A percentile compares a stretch with the other conserved stretches of the same genome.
These are phyloP conservation scores for Lamprologus ornatipinnis DNA, from an alignment of 2,113 vertebrate species.

Conservation along the genomic window DNA sequence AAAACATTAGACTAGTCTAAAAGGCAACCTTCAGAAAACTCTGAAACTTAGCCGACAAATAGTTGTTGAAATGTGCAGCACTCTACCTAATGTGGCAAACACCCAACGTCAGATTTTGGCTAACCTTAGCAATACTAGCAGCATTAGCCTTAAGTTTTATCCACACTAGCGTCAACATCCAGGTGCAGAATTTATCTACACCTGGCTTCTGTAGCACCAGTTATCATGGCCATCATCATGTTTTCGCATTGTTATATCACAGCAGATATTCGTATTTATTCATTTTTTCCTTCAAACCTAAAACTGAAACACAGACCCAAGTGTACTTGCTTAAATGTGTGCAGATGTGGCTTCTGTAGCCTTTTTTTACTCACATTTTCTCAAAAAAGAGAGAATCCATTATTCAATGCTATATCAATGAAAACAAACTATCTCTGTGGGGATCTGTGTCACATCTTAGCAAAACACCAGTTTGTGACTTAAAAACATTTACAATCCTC, in stretches of 20 bases:
- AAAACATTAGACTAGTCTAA: not conserved
- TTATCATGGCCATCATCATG: not conserved
- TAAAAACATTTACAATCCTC: not conserved
- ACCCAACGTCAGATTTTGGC: not conserved
- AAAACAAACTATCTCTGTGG: not conserved
- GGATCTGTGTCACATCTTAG: not conserved
- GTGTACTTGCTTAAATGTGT: not conserved
- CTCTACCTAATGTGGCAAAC: not conserved
- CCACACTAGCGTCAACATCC: not conserved
- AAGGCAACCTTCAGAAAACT: not conserved
- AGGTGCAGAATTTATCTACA: not conserved
- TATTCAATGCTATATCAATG: not conserved
- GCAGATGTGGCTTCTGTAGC: not conserved
- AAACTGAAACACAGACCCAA: not conserved
- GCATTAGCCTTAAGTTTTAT: not conserved
- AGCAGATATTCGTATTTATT: not conserved
- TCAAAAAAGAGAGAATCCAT: not conserved
- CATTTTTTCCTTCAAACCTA: not conserved
- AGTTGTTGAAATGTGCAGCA: not conserved
- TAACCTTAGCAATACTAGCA: not conserved
- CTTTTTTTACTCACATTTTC: not conserved
- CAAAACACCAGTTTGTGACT: conserved; percentile 2
- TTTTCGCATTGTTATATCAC: not conserved
- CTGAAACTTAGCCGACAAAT: not conserved
- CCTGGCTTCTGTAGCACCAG: not conserved